These are phyloP conservation scores for Engraulis encrasicolus DNA, from an alignment of 2,113 vertebrate species.

Conservation along the genomic window DNA sequence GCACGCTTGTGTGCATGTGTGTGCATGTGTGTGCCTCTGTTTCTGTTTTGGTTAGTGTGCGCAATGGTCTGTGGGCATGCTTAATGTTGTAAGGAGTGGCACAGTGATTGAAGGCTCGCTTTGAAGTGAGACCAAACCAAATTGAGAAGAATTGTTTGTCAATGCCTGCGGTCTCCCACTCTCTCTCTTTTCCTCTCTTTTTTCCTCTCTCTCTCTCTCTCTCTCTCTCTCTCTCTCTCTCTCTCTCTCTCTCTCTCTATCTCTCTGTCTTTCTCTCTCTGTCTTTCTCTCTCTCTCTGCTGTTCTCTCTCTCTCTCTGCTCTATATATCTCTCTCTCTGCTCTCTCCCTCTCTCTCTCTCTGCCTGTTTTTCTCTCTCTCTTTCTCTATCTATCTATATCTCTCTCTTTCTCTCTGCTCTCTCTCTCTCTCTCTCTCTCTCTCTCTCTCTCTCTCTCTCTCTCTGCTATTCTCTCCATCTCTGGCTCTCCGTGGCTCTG, in stretches of 20 bases:
- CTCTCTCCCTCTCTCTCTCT: too few species aligned
- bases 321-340: too few species aligned
- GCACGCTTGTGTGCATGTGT: too few species aligned
- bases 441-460: too few species aligned
- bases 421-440: too few species aligned
- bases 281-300: too few species aligned
- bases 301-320: not conserved
- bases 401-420: too few species aligned
- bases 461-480: too few species aligned
- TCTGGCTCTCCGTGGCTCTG: not conserved
- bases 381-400: too few species aligned
- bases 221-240: not conserved
- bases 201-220: not conserved
- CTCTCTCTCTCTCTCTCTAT: not conserved
- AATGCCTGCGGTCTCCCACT: not conserved
- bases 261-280: not conserved
- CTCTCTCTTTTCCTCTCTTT: not conserved
- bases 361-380: not conserved
- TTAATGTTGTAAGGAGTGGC: slow-evolving; percentile 9
- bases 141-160: slow-evolving; percentile 4
- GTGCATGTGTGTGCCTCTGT: not conserved
- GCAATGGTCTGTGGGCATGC: not conserved
- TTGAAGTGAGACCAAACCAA: slow-evolving; percentile 9
- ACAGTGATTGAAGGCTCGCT: slow-evolving; percentile 3
- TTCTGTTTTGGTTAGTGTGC: not conserved